phyloP scores from a whole-genome alignment of 2,797 vertebrate species.

The Diglossa cyanea region DNA sequence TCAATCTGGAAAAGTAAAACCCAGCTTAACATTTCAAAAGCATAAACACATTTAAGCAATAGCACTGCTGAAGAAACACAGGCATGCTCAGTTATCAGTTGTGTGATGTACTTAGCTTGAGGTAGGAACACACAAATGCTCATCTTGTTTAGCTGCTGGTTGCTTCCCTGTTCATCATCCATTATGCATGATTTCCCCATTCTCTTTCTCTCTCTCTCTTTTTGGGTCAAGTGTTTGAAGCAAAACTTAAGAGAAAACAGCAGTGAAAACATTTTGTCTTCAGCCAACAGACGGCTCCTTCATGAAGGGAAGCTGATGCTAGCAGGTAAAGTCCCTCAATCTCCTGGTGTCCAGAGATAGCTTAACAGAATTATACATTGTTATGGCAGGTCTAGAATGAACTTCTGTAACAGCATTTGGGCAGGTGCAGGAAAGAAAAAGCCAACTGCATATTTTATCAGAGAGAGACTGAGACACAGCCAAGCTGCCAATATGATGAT shows the following conservation, averaged over 20 bases:
- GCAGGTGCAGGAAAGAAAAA: background rate
- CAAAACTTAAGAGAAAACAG: constrained; percentile 84
- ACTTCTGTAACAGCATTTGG: background rate
- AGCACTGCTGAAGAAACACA: background rate
- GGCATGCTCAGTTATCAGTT: background rate
- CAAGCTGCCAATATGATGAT: background rate
- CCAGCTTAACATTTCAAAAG: background rate
- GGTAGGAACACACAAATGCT: background rate
- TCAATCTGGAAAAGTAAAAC: background rate
- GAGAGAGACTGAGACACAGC: background rate
- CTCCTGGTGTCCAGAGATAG: background rate
- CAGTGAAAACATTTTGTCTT: constrained; percentile 84
- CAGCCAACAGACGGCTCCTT: constrained; percentile 81
- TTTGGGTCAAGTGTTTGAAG: constrained; percentile 80
- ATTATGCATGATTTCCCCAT: background rate
- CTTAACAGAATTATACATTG: background rate
- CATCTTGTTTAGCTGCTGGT: background rate
- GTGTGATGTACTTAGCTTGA: background rate
- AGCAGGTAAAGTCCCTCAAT: constrained; percentile 73
- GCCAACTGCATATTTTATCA: background rate
- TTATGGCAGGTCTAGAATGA: background rate
- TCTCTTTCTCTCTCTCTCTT: background rate
- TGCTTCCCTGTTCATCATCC: background rate
- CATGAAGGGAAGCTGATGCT: constrained; percentile 84
- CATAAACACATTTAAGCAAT: background rate